phyloP scores from a whole-genome alignment of 2,113 vertebrate genomes.

The Aegithalos caudatus region DNA sequence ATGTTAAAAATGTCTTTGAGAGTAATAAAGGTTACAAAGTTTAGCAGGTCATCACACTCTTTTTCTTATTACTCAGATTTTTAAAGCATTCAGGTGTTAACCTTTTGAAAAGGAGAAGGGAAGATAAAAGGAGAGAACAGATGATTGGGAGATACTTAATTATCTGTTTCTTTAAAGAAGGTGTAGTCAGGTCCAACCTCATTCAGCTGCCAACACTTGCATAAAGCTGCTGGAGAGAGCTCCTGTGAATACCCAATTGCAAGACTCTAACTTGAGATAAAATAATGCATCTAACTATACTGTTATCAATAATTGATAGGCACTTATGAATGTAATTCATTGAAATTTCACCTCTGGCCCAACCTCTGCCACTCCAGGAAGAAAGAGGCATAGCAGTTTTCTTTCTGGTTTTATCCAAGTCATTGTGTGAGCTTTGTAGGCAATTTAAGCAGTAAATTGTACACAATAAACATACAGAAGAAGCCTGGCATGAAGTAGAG shows the following conservation, averaged over 20 bases:
- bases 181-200: constrained; percentile 59
- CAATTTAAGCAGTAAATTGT: constrained; percentile 38
- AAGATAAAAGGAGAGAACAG: constrained; percentile 59
- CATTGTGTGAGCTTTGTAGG: constrained; percentile 47
- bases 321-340: constrained; percentile 83
- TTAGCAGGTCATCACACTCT: constrained; percentile 52
- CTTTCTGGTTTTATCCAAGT: constrained; percentile 62
- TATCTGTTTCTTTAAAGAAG: constrained; percentile 82
- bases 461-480: constrained; percentile 46
- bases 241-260: constrained; percentile 69
- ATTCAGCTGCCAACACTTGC: constrained; percentile 61
- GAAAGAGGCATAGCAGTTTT: constrained; percentile 46
- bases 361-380: constrained; percentile 74
- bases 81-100: constrained; percentile 82
- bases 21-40: constrained; percentile 59
- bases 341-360: constrained; percentile 86
- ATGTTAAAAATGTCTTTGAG: constrained; percentile 35
- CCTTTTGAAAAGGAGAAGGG: constrained; percentile 79
- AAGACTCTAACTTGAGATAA: constrained; percentile 85
- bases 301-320: constrained; percentile 89
- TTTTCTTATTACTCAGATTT: constrained; percentile 69
- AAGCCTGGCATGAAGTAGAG: constrained; percentile 18
- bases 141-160: constrained; percentile 83
- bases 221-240: constrained; percentile 61
- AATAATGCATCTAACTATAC: constrained; percentile 82